Evolutionary conservation across 2,888 invertebrate genomes (phyloP), one percentile per base, ranked within the genome.

Genomic region (Molanna angustata): DNA sequence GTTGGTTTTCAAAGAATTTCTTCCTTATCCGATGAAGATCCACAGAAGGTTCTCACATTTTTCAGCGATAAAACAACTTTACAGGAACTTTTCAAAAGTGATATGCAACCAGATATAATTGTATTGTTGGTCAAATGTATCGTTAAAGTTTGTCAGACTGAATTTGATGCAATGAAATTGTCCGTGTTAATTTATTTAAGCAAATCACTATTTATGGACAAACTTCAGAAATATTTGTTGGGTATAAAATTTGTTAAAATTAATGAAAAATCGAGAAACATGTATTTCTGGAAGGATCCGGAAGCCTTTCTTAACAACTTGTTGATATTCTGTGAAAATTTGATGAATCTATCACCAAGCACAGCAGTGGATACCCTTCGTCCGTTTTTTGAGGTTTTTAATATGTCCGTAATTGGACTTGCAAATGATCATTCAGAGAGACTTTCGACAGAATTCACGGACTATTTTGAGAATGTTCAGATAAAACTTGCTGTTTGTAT

Each of bases 111-210:
- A 3, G 41, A 49, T 31, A 1, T n/a, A 6, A 49, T 49, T 11
- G n/a, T 41, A 17, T n/a, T 49, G 17, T 14, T 49, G 4, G 11
- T 40, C 2, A 40, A 41, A 16, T 49, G 49, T 14, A 13, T 49
- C 13, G n/a, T 22, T 4, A 41, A 20, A 22, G 13, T 49, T 16
- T 40, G 27, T 41, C 11, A 9, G 3, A 19, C 20, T n/a, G 22
- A 16, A 19, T 49, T 49, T 27, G 41, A 41, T 14, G n/a, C 11
- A 11, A 18, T 35, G 20, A 49, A 49, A 41, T 14, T n/a, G 11
- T 14, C 14, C 21, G 7, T 20, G 4, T 39, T 49, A n/a, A 21
- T 19, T 19, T n/a, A 31, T 13, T 17, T 31, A 17, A 41, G 39
- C 31, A 49, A 49, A 27, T 49, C 49, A 4, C 7, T 14, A 6